These are phyloP conservation scores for Epinephelus lanceolatus DNA, from an alignment of 2,113 vertebrate species.

Conservation along the genomic window DNA sequence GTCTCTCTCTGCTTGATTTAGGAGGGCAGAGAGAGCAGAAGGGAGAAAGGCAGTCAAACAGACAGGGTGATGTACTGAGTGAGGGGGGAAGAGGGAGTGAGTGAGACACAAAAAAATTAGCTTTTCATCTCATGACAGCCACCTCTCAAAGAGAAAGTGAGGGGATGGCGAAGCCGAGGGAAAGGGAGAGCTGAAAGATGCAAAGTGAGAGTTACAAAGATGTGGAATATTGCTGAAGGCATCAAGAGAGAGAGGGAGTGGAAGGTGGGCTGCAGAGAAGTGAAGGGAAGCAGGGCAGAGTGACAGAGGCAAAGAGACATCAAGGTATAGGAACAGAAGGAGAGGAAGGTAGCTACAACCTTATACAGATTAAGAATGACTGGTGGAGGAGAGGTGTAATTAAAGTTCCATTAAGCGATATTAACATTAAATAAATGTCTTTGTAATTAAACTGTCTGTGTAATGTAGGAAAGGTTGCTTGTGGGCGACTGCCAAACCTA, in stretches of 20 bases:
- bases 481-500: slow-evolving; percentile 37
- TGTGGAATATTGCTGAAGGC: slow-evolving; percentile 54
- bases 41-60: slow-evolving; percentile 52
- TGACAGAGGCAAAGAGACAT: slow-evolving; percentile 47
- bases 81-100: slow-evolving; percentile 17
- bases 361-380: slow-evolving; percentile 46
- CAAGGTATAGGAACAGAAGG: slow-evolving; percentile 37
- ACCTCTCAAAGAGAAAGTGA: slow-evolving; percentile 62
- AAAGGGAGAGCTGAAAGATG: slow-evolving; percentile 56
- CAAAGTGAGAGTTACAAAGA: slow-evolving; percentile 63
- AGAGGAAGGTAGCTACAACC: slow-evolving; percentile 30
- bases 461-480: slow-evolving; percentile 27
- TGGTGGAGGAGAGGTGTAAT: slow-evolving; percentile 52
- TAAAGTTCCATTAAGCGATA: slow-evolving; percentile 65
- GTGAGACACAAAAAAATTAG: slow-evolving; percentile 47
- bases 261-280: slow-evolving; percentile 45
- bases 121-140: slow-evolving; percentile 71
- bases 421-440: slow-evolving; percentile 59
- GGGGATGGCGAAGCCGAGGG: slow-evolving; percentile 42
- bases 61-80: slow-evolving; percentile 48
- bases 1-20: slow-evolving; percentile 57
- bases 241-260: slow-evolving; percentile 32
- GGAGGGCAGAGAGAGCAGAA: slow-evolving; percentile 31
- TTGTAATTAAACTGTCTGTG: slow-evolving; percentile 54
- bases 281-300: slow-evolving; percentile 39